phyloP scores from a whole-genome alignment of 1,140 invertebrate genomes.

The Tribolium madens region DNA sequence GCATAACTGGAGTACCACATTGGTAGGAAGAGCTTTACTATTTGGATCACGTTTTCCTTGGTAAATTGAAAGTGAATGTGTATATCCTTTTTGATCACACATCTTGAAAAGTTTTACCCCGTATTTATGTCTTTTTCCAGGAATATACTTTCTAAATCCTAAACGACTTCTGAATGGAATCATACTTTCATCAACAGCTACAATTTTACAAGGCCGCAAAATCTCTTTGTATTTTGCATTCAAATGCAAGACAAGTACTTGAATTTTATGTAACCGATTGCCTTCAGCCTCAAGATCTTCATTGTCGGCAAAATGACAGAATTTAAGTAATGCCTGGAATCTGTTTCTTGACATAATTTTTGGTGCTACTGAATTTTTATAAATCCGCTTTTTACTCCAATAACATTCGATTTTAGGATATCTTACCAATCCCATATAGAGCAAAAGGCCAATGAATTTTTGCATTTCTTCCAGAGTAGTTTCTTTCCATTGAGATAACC shows the following conservation, averaged over 20 bases:
- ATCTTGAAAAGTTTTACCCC: conserved; percentile 38
- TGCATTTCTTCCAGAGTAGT: conserved; percentile 3
- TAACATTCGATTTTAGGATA: conserved; percentile 42
- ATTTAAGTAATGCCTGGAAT: conserved; percentile 40
- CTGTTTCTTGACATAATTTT: not conserved
- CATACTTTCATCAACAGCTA: not conserved
- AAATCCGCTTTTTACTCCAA: not conserved
- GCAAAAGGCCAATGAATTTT: conserved; percentile 18
- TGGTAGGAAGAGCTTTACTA: conserved; percentile 49
- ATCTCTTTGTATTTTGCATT: no score
- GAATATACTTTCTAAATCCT: not conserved
- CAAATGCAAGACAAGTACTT: no score
- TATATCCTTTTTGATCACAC: not conserved
- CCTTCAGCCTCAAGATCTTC: not conserved
- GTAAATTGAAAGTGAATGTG: no score
- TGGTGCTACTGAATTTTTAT: not conserved
- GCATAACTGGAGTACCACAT: conserved; percentile 56
- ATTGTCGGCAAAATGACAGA: conserved; percentile 56
- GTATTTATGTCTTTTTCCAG: not conserved
- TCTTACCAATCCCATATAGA: conserved; percentile 17
- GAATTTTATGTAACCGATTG: no score
- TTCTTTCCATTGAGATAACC: not conserved
- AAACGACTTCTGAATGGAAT: not conserved
- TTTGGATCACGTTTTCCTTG: conserved; percentile 40
- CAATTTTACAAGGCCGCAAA: no score